phyloP scores from a whole-genome alignment of 2,888 invertebrate genomes.

The Cistogaster globosa region DNA sequence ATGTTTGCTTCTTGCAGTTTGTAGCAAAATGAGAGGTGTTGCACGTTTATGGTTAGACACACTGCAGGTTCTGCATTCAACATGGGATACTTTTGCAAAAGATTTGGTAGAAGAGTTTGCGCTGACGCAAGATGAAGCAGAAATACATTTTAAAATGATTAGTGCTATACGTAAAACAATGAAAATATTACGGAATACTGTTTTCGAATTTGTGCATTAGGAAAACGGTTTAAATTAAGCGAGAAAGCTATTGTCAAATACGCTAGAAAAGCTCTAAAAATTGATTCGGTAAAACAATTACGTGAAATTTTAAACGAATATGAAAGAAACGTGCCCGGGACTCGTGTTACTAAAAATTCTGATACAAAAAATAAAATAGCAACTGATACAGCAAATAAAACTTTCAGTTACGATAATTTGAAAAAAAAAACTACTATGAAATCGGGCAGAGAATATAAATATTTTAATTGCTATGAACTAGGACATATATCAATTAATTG shows the following conservation, averaged over 20 bases:
- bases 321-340: background rate
- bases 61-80: background rate
- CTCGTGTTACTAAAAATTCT: no score
- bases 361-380: no score
- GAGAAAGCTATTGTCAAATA: slow-evolving; percentile 18
- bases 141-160: slow-evolving; percentile 20
- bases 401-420: background rate
- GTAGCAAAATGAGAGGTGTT: slow-evolving; percentile 19
- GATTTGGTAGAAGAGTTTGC: slow-evolving; percentile 14
- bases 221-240: no score
- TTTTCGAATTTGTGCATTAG: slow-evolving; percentile 5
- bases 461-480: background rate
- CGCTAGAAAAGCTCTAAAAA: background rate
- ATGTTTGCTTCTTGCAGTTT: slow-evolving; percentile 17
- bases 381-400: no score
- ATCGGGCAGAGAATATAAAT: background rate
- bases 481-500: no score
- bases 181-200: slow-evolving; percentile 14
- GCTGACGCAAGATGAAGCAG: background rate
- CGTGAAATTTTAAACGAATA: slow-evolving; percentile 2
- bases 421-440: background rate
- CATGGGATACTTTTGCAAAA: background rate
- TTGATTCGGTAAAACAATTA: slow-evolving; percentile 7
- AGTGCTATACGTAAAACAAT: background rate
- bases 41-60: slow-evolving; percentile 29